Percentiles rank a stretch among this genome's conserved stretches.
Conservation (phyloP, 2,888 invertebrate genomes). For the Calliphora vomitoria region DNA sequence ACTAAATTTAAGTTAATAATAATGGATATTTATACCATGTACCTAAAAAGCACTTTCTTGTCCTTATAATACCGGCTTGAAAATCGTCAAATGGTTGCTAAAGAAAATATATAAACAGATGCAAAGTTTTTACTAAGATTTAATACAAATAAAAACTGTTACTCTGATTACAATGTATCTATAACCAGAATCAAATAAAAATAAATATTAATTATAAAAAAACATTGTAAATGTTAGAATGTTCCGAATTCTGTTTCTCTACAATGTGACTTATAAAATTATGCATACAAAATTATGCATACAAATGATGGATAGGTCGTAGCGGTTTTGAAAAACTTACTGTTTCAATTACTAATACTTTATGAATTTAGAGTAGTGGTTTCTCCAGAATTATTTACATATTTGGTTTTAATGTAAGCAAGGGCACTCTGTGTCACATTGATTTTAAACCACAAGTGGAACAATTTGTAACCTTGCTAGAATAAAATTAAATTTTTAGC, state of each 20-base stretch:
- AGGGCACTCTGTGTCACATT: slow-evolving; percentile 78
- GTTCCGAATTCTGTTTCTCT: not conserved
- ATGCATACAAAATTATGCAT: no score
- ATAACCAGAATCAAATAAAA: no score
- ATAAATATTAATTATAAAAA: no score
- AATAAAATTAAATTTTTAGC: slow-evolving; percentile 58
- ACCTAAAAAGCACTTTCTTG: slow-evolving; percentile 70
- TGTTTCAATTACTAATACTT: no score
- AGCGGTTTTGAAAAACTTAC: no score
- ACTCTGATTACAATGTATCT: slow-evolving; percentile 67
- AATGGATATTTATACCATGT: slow-evolving; percentile 9
- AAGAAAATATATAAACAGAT: slow-evolving; percentile 58
- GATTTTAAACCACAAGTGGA: slow-evolving; percentile 70
- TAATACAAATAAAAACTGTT: slow-evolving; percentile 48
- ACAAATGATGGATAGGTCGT: no score
- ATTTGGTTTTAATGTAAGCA: not conserved
- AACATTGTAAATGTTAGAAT: no score
- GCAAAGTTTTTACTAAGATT: slow-evolving; percentile 70
- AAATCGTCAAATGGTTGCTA: slow-evolving; percentile 78
- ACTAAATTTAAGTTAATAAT: not conserved
- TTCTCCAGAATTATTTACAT: not conserved
- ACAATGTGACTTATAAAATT: no score
- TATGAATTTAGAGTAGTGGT: no score
- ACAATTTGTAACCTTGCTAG: slow-evolving; percentile 76
- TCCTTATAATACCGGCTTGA: slow-evolving; percentile 69